These are phyloP conservation scores for Palaemon carinicauda DNA, from an alignment of 1,140 invertebrate genomes.

Conservation along the genomic window DNA sequence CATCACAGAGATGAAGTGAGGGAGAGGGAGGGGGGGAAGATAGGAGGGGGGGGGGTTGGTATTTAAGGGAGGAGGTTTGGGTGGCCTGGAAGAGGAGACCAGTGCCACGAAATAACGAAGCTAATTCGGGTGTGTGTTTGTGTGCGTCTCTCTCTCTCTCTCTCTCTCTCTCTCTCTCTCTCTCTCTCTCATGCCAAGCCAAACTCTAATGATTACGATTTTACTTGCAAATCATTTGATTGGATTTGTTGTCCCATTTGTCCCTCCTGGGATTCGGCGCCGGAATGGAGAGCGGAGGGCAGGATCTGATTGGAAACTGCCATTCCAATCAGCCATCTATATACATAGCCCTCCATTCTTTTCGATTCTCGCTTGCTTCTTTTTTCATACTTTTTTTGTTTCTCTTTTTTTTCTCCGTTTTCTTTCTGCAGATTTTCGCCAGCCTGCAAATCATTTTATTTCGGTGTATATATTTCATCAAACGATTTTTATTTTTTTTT, in stretches of 20 bases:
- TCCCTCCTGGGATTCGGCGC: conserved; percentile 1
- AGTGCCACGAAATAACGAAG: neutral
- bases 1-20: neutral
- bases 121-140: neutral
- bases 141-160: too few species aligned
- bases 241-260: conserved; percentile 25
- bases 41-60: neutral
- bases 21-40: neutral
- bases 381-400: neutral
- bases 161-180: too few species aligned
- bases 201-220: conserved; percentile 38
- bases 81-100: neutral
- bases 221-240: conserved; percentile 40
- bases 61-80: neutral
- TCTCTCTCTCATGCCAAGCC: too few species aligned
- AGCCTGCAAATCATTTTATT: too few species aligned
- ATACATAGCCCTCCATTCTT: neutral
- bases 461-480: too few species aligned
- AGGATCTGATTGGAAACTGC: conserved; percentile 3
- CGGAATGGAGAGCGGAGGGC: neutral
- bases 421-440: too few species aligned
- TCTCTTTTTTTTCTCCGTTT: too few species aligned
- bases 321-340: conserved; percentile 18
- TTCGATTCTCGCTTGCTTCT: neutral
- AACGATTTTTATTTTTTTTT: too few species aligned